Conservation (phyloP, 2,888 invertebrate genomes). For the Chloroclysta siterata region DNA sequence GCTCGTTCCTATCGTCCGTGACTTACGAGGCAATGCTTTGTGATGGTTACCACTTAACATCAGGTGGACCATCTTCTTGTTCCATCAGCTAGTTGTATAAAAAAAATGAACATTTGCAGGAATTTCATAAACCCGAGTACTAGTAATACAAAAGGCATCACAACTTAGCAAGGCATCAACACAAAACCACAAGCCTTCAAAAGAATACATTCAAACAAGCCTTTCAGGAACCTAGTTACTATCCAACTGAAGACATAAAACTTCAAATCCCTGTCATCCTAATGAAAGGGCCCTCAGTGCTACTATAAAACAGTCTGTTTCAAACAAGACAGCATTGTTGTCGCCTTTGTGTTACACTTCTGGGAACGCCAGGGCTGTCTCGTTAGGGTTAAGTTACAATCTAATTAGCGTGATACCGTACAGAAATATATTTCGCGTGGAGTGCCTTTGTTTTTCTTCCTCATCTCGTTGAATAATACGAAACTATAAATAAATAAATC, state of each 20-base stretch:
- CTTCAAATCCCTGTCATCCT: slow-evolving; percentile 17
- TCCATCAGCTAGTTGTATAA: too few relatives aligned
- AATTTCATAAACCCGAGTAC: too few relatives aligned
- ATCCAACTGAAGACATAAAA: slow-evolving; percentile 13
- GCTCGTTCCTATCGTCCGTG: too few relatives aligned
- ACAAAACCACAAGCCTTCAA: background rate
- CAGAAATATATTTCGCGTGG: slow-evolving; percentile 2
- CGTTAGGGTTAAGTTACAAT: slow-evolving; percentile 31
- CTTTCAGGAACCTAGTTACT: background rate
- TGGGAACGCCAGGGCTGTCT: slow-evolving; percentile 51
- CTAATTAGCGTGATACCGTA: slow-evolving; percentile 23
- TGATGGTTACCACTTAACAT: too few relatives aligned
- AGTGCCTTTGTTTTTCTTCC: slow-evolving; percentile 1
- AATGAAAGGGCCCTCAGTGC: slow-evolving; percentile 23
- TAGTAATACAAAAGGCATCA: too few relatives aligned
- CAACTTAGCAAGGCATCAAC: too few relatives aligned
- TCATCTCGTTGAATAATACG: background rate
- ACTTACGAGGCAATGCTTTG: too few relatives aligned
- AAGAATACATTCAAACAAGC: background rate
- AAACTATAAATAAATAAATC: background rate
- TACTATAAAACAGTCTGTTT: slow-evolving; percentile 37
- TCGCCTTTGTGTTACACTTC: slow-evolving; percentile 47
- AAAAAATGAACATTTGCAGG: too few relatives aligned
- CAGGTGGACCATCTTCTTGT: too few relatives aligned
- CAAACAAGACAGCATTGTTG: slow-evolving; percentile 59